Percentiles rank a stretch among this genome's conserved stretches.
phyloP scores from a whole-genome alignment of 37 sponge, comb jelly and placozoan species.

The Aphrocallistes beatrix region DNA sequence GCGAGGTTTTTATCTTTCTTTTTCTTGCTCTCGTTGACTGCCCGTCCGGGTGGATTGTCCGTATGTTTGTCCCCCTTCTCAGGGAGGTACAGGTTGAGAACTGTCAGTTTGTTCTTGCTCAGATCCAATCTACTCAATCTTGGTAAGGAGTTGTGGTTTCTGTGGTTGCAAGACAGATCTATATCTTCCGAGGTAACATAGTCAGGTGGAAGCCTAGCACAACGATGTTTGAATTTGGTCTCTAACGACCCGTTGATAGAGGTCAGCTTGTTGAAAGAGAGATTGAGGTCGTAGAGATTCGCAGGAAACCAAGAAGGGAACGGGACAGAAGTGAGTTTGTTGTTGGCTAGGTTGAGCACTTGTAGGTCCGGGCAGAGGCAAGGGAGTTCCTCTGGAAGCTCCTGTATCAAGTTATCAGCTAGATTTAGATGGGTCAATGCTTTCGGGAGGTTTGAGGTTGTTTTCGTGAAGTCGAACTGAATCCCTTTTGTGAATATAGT shows the following conservation, averaged over 20 bases:
- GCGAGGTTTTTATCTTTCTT: slow-evolving; percentile 22
- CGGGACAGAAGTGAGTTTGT: slow-evolving; percentile 31
- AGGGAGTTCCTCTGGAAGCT: slow-evolving; percentile 50
- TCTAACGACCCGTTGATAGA: slow-evolving; percentile 27
- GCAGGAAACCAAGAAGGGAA: slow-evolving; percentile 45
- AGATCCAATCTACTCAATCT: slow-evolving; percentile 36
- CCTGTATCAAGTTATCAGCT: slow-evolving; percentile 39
- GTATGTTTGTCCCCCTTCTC: slow-evolving; percentile 10
- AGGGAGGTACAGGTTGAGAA: slow-evolving; percentile 30
- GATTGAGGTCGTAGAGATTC: slow-evolving; percentile 34
- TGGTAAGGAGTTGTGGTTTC: slow-evolving; percentile 22
- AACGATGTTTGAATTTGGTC: neutral
- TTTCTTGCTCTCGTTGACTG: neutral
- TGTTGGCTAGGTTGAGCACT: slow-evolving; percentile 48
- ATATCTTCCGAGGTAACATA: neutral
- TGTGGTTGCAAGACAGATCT: slow-evolving; percentile 29
- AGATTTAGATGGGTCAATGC: slow-evolving; percentile 44
- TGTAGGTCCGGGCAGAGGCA: slow-evolving; percentile 64
- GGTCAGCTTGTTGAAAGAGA: slow-evolving; percentile 39
- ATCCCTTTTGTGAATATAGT: neutral
- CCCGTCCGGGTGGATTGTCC: neutral
- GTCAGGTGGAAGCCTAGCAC: neutral
- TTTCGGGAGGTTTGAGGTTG: neutral
- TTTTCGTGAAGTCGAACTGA: slow-evolving; percentile 16
- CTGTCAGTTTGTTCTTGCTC: slow-evolving; percentile 23